Conservation (phyloP, 2,888 invertebrate genomes). For the Zonitis immaculata region DNA sequence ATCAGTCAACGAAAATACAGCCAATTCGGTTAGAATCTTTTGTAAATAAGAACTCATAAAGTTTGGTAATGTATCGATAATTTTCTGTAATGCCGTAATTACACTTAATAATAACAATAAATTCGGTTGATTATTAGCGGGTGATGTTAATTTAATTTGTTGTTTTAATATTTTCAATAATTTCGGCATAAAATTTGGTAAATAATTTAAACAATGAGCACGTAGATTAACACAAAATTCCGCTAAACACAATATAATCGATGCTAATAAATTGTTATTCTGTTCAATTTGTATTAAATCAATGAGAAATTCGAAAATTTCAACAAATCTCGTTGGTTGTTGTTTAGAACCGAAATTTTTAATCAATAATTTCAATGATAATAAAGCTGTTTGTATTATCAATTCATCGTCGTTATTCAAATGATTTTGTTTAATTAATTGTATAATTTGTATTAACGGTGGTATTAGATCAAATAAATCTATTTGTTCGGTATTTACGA, state of each 20-base stretch:
- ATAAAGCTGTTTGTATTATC: slow-evolving; percentile 76
- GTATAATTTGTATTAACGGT: slow-evolving; percentile 58
- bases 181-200: slow-evolving; percentile 77
- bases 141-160: slow-evolving; percentile 56
- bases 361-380: slow-evolving; percentile 78
- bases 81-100: slow-evolving; percentile 73
- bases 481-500: slow-evolving; percentile 48
- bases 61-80: slow-evolving; percentile 73
- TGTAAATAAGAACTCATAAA: slow-evolving; percentile 84
- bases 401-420: slow-evolving; percentile 58
- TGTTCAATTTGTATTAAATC: slow-evolving; percentile 54
- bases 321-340: slow-evolving; percentile 65
- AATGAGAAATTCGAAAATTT: slow-evolving; percentile 64
- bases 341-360: slow-evolving; percentile 60
- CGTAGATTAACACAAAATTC: slow-evolving; percentile 73
- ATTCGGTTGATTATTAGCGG: slow-evolving; percentile 56
- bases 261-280: slow-evolving; percentile 67
- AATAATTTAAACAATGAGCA: slow-evolving; percentile 66
- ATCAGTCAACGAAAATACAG: slow-evolving; percentile 52
- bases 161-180: slow-evolving; percentile 61
- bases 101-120: slow-evolving; percentile 66
- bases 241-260: slow-evolving; percentile 70
- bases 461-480: slow-evolving; percentile 57
- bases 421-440: slow-evolving; percentile 49
- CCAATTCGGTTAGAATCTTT: slow-evolving; percentile 63